Conservation (phyloP, 2,888 invertebrate species). For the Endotricha flammealis region DNA sequence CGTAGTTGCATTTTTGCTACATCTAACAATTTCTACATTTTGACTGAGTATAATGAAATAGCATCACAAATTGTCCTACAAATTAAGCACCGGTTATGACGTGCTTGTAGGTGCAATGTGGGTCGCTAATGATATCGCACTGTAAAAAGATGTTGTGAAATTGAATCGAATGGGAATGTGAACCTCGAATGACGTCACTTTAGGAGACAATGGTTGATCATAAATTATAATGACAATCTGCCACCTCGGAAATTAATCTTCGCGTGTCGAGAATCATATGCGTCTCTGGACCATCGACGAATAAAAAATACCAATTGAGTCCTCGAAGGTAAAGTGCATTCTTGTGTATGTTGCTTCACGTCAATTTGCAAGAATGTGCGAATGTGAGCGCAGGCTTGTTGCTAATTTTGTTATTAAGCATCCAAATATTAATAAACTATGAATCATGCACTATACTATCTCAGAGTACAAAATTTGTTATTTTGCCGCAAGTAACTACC, state of each 20-base stretch:
- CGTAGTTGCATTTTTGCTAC: background rate
- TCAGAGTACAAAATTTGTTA: too few species aligned
- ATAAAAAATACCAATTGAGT: slow-evolving; percentile 69
- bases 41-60: too few species aligned
- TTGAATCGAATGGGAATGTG: slow-evolving; percentile 47
- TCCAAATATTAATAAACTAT: slow-evolving; percentile 21
- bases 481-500: too few species aligned
- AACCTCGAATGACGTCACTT: slow-evolving; percentile 61
- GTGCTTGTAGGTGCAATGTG: slow-evolving; percentile 8
- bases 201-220: slow-evolving; percentile 69
- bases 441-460: slow-evolving; percentile 43
- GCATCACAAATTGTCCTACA: too few species aligned
- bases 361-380: slow-evolving; percentile 68
- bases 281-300: slow-evolving; percentile 53
- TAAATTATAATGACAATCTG: slow-evolving; percentile 73
- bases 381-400: slow-evolving; percentile 48
- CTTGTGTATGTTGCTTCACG: slow-evolving; percentile 61
- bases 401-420: slow-evolving; percentile 33
- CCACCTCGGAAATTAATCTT: slow-evolving; percentile 74
- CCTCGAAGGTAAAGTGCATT: slow-evolving; percentile 70
- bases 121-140: slow-evolving; percentile 7
- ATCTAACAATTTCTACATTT: too few species aligned
- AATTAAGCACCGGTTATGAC: too few species aligned
- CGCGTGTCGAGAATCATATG: slow-evolving; percentile 61
- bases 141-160: slow-evolving; percentile 27